Conservation (phyloP, 2,113 vertebrate genomes). For the Mobula birostris region DNA sequence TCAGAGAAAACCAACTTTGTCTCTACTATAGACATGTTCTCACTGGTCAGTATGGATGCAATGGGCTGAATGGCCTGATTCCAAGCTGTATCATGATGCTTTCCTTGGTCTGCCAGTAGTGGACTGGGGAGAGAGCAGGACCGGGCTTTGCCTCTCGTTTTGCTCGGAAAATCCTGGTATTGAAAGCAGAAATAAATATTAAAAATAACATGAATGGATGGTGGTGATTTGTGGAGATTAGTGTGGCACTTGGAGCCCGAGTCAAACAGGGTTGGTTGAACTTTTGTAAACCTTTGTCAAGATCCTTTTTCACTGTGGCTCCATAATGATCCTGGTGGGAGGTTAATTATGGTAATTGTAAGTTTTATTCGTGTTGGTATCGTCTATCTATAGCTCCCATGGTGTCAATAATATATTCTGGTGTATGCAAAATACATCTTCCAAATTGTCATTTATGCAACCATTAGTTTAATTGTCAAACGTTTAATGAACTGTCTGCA, state of each 20-base stretch:
- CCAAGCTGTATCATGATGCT: background rate
- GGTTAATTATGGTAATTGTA: conserved; percentile 28
- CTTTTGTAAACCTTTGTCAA: conserved; percentile 23
- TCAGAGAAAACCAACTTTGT: background rate
- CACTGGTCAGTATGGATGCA: no score
- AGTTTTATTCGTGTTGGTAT: background rate
- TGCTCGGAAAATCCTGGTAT: no score
- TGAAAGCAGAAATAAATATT: background rate
- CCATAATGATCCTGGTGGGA: conserved; percentile 22
- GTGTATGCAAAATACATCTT: background rate
- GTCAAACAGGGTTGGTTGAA: conserved; percentile 9
- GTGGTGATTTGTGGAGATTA: background rate
- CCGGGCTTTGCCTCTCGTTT: background rate
- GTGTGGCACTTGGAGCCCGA: background rate
- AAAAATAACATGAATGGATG: background rate
- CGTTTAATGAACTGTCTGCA: conserved; percentile 23
- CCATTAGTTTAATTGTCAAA: conserved; percentile 22
- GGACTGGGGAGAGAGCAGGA: background rate
- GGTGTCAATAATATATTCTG: background rate
- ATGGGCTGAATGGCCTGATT: no score
- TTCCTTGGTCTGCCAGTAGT: background rate
- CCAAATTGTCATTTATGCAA: background rate
- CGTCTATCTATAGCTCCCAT: background rate
- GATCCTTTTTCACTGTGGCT: background rate
- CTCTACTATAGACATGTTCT: no score